Conservation (phyloP, 2,797 vertebrate genomes). For the Sebastes diaconus region DNA sequence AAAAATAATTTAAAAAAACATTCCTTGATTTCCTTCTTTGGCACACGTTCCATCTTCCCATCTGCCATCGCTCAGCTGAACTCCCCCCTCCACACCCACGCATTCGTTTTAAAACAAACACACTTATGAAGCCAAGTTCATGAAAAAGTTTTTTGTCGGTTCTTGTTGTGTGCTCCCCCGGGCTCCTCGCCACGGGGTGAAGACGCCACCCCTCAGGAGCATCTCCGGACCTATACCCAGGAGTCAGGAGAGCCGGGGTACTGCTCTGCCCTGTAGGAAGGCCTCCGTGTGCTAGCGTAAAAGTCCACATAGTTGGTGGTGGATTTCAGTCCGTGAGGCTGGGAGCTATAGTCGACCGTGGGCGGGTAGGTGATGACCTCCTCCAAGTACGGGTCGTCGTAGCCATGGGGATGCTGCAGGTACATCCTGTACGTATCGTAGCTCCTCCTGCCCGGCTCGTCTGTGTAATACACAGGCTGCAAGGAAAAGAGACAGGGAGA, state of each 20-base stretch:
- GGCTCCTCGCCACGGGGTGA: conserved; percentile 9
- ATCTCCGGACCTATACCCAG: conserved; percentile 89
- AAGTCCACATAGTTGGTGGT: conserved; percentile 96
- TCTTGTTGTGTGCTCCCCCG: conserved; percentile 5
- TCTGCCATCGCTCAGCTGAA: conserved; percentile 69
- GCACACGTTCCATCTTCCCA: conserved; percentile 86
- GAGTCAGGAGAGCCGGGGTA: conserved; percentile 98
- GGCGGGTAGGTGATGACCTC: conserved; percentile 92
- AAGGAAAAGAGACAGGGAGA: conserved; percentile 39
- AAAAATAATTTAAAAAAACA: conserved; percentile 65
- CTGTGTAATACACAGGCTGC: conserved; percentile 90
- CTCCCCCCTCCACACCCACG: conserved; percentile 56
- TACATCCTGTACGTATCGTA: conserved; percentile 95
- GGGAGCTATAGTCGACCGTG: conserved; percentile 87
- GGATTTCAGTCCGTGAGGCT: conserved; percentile 93
- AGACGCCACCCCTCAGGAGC: background rate
- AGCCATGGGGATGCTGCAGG: conserved; percentile 93
- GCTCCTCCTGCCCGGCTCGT: conserved; percentile 89
- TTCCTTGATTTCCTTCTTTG: conserved; percentile 87
- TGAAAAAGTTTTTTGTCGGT: conserved; percentile 45
- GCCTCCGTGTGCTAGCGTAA: conserved; percentile 92
- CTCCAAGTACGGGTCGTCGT: conserved; percentile 92
- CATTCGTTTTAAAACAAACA: conserved; percentile 69
- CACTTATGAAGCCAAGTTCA: conserved; percentile 73
- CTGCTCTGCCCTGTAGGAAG: conserved; percentile 94